A percentile compares a stretch with the other conserved stretches of the same genome.
Evolutionary conservation across 2,797 vertebrate genomes (phyloP).

Genomic region (Columba guinea): DNA sequence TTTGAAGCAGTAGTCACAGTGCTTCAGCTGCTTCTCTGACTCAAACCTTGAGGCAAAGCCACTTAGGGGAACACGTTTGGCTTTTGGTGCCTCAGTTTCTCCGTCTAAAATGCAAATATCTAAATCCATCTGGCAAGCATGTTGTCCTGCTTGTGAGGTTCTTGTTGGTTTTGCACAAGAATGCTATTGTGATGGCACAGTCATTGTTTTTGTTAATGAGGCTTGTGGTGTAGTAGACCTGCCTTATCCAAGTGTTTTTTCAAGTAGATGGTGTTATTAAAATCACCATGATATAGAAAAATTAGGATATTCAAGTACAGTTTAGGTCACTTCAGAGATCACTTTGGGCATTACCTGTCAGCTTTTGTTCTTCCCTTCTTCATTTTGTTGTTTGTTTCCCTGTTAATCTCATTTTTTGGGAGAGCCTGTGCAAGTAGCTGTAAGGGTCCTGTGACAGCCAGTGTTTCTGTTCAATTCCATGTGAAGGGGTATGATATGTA

Average conservation of each 20-base stretch:
- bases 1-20: neutral
- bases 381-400: neutral
- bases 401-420: neutral
- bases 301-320: neutral
- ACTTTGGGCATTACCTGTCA: neutral
- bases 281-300: neutral
- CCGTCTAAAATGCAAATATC: neutral
- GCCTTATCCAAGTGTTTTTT: neutral
- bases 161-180: neutral
- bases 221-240: neutral
- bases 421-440: neutral
- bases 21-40: neutral
- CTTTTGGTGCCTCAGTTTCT: neutral
- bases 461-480: neutral
- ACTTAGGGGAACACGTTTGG: neutral
- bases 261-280: neutral
- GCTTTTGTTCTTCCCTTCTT: neutral
- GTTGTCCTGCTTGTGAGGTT: neutral
- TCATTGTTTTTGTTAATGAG: neutral
- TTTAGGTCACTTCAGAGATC: neutral
- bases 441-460: neutral
- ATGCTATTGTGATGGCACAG: neutral
- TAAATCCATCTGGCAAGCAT: neutral
- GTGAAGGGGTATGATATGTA: no score
- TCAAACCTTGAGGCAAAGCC: neutral